Percentiles rank a stretch among this genome's conserved stretches.
These are phyloP conservation scores for Notodonta dromedarius DNA, from an alignment of 2,888 invertebrate genomes.

Conservation along the genomic window DNA sequence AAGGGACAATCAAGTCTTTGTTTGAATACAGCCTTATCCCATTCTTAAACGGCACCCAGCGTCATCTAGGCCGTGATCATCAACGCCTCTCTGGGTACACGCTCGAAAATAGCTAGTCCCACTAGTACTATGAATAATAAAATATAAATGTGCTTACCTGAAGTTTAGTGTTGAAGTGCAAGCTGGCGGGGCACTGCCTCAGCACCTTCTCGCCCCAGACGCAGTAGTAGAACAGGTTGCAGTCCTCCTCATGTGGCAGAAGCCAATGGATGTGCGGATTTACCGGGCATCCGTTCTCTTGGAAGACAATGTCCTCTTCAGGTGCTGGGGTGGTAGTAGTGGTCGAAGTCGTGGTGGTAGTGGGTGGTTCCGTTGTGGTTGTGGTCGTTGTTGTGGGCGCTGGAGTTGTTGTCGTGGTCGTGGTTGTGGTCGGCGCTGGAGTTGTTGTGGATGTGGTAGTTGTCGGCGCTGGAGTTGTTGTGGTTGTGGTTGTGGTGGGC, in stretches of 20 bases:
- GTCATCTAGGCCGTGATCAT: too few species aligned
- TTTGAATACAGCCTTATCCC: too few species aligned
- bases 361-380: slow-evolving; percentile 10
- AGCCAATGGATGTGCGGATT: slow-evolving; percentile 64
- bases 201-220: slow-evolving; percentile 59
- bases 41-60: too few species aligned
- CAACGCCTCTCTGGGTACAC: too few species aligned
- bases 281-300: slow-evolving; percentile 67
- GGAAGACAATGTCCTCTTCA: slow-evolving; percentile 41
- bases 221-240: slow-evolving; percentile 69
- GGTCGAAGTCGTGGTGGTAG: slow-evolving; percentile 10
- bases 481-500: slow-evolving; percentile 13
- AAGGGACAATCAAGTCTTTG: too few species aligned
- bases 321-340: slow-evolving; percentile 13
- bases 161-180: slow-evolving; percentile 60
- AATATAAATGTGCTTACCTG: slow-evolving; percentile 51
- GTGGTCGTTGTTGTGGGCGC: slow-evolving; percentile 13
- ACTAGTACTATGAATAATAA: too few species aligned
- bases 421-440: slow-evolving; percentile 5
- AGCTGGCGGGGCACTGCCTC: slow-evolving; percentile 44
- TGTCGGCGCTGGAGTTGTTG: slow-evolving; percentile 5
- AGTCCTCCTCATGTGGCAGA: slow-evolving; percentile 58
- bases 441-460: slow-evolving; percentile 14
- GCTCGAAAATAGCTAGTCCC: too few species aligned
- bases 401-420: slow-evolving; percentile 15